These are phyloP conservation scores for Aurelia sp. DNA, from an alignment of 30 jellyfish, hydroid and myxozoan species.

Conservation along the genomic window DNA sequence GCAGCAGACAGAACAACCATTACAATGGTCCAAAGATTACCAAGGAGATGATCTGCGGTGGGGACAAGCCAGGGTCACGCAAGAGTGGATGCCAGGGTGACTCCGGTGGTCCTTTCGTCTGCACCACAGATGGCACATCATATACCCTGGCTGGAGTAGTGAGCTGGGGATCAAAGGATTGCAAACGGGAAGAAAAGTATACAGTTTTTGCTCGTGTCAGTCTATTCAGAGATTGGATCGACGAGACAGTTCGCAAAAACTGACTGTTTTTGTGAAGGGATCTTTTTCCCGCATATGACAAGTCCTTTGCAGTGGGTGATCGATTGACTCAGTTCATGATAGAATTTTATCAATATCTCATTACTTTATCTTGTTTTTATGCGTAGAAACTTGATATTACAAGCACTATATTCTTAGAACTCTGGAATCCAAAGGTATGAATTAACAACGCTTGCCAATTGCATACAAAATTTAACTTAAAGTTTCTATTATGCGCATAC, in stretches of 20 bases:
- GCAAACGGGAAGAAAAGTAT: slow-evolving; percentile 53
- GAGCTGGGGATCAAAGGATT: slow-evolving; percentile 58
- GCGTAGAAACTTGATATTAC: too few species aligned
- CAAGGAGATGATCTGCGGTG: slow-evolving; percentile 63
- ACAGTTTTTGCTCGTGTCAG: slow-evolving; percentile 70
- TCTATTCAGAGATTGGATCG: slow-evolving; percentile 51
- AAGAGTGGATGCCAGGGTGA: slow-evolving; percentile 78
- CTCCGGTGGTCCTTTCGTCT: slow-evolving; percentile 74
- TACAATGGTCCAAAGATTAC: slow-evolving; percentile 35
- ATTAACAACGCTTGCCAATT: too few species aligned
- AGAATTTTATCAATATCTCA: too few species aligned
- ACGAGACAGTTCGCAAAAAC: slow-evolving; percentile 20
- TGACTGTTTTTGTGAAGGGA: neutral
- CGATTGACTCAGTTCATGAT: too few species aligned
- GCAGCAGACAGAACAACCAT: slow-evolving; percentile 22
- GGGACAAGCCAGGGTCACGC: slow-evolving; percentile 45
- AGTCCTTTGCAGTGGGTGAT: too few species aligned
- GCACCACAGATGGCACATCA: slow-evolving; percentile 22
- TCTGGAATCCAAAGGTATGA: too few species aligned
- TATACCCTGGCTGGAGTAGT: slow-evolving; percentile 56
- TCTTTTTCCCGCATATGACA: too few species aligned
- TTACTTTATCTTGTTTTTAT: too few species aligned
- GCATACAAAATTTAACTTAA: too few species aligned
- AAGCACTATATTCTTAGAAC: too few species aligned
- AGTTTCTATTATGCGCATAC: too few species aligned